Evolutionary conservation across 1,140 invertebrate genomes (phyloP).

Genomic region (Drosophila lacteicornis): DNA sequence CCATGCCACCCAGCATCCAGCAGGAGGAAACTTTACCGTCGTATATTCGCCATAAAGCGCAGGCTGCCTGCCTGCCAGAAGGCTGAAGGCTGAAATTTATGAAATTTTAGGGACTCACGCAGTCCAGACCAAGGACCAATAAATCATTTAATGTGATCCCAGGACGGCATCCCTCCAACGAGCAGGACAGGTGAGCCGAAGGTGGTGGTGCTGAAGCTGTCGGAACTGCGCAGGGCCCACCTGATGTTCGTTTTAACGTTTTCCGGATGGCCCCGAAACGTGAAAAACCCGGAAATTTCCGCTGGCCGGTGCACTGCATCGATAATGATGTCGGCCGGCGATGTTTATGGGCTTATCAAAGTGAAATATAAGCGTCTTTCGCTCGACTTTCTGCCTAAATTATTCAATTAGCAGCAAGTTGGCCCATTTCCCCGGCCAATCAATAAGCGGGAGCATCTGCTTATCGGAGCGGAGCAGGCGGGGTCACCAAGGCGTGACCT

Average conservation of each 20-base stretch:
- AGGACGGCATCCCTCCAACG: constrained; percentile 21
- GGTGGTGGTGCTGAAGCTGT: constrained; percentile 8
- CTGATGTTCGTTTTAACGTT: constrained; percentile 65
- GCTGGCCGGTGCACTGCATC: constrained; percentile 41
- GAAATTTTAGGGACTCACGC: constrained; percentile 71
- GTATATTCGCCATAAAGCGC: constrained; percentile 55
- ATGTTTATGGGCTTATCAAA: constrained; percentile 55
- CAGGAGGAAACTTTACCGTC: constrained; percentile 49
- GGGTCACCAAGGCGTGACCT: constrained; percentile 57
- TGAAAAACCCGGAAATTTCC: constrained; percentile 45
- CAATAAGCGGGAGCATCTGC: constrained; percentile 52
- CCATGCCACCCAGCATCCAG: neutral
- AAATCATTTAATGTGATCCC: constrained; percentile 71
- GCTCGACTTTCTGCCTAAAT: constrained; percentile 45
- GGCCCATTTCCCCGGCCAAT: constrained; percentile 39
- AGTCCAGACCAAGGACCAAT: constrained; percentile 67
- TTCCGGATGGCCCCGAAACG: constrained; percentile 45
- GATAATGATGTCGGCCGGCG: constrained; percentile 36
- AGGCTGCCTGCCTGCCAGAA: constrained; percentile 50
- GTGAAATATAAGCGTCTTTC: constrained; percentile 40
- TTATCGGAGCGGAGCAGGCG: constrained; percentile 46
- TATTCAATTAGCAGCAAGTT: constrained; percentile 52
- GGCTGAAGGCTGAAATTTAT: constrained; percentile 61
- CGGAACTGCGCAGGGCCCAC: constrained; percentile 31
- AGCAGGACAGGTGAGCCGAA: constrained; percentile 20